Percentiles rank a stretch among this genome's conserved stretches.
Conservation (phyloP, 2,888 invertebrate species). For the Drosophila subsilvestris region DNA sequence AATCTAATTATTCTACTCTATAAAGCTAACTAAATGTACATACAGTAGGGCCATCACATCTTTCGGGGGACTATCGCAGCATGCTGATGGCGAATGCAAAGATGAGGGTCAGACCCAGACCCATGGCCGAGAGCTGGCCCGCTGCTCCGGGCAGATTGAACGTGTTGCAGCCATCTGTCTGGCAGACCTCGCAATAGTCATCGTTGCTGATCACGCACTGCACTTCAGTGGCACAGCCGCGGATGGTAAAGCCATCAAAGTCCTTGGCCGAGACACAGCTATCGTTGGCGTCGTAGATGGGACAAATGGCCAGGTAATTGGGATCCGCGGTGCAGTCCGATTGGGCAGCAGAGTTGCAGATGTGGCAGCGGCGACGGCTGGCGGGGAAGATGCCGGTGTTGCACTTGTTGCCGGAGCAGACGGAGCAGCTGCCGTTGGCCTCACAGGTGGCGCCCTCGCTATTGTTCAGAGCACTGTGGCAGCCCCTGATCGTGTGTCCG, state of each 20-base stretch:
- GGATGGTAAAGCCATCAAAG: conserved; percentile 48
- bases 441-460: conserved; percentile 62
- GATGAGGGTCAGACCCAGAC: conserved; percentile 61
- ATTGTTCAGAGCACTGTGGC: conserved; percentile 56
- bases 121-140: conserved; percentile 44
- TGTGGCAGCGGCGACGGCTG: conserved; percentile 75
- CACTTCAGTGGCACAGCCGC: conserved; percentile 74
- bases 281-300: conserved; percentile 67
- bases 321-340: conserved; percentile 59
- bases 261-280: conserved; percentile 62
- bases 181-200: conserved; percentile 69
- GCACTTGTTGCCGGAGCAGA: conserved; percentile 73
- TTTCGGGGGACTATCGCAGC: conserved; percentile 16
- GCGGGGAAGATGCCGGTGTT: conserved; percentile 76
- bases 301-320: conserved; percentile 63
- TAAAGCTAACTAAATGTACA: conserved; percentile 54
- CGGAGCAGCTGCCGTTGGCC: conserved; percentile 61
- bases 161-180: conserved; percentile 73
- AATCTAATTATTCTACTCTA: conserved; percentile 40
- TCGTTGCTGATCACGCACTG: conserved; percentile 64
- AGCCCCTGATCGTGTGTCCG: conserved; percentile 77
- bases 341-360: conserved; percentile 71
- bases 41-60: conserved; percentile 15
- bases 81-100: conserved; percentile 53
- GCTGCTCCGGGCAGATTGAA: conserved; percentile 61